A percentile compares a stretch with the other conserved stretches of the same genome.
Evolutionary conservation across 2,113 vertebrate species (phyloP).

Genomic region (Platysternon megacephalum): DNA sequence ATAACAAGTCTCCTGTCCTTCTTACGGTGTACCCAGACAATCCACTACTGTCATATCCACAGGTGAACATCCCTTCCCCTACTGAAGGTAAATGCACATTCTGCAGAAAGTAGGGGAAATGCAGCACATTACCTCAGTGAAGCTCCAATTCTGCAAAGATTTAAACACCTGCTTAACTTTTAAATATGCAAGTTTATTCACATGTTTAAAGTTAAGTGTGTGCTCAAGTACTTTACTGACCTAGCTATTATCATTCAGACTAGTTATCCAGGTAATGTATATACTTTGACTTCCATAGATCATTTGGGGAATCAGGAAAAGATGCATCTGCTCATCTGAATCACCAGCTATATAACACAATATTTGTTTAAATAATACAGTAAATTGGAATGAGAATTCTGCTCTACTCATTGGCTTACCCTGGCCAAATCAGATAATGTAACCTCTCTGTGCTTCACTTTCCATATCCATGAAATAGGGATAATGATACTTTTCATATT

Average conservation of each 20-base stretch:
- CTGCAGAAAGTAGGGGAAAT: too few relatives aligned
- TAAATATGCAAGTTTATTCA: too few relatives aligned
- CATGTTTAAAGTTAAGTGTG: too few relatives aligned
- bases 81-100: too few relatives aligned
- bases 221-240: too few relatives aligned
- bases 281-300: neutral
- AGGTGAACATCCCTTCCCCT: too few relatives aligned
- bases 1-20: too few relatives aligned
- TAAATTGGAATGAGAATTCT: rapidly evolving
- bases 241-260: rapidly evolving
- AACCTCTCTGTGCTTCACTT: neutral
- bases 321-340: rapidly evolving
- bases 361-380: neutral
- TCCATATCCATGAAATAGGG: neutral
- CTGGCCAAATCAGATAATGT: neutral
- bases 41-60: neutral
- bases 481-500: neutral
- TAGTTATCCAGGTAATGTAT: rapidly evolving
- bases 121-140: too few relatives aligned
- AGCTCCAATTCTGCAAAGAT: too few relatives aligned
- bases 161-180: too few relatives aligned
- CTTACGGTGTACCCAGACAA: too few relatives aligned
- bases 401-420: neutral
- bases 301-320: rapidly evolving
- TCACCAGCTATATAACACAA: rapidly evolving